These are phyloP conservation scores for Elegia similella DNA, from an alignment of 2,888 invertebrate genomes.

Conservation along the genomic window DNA sequence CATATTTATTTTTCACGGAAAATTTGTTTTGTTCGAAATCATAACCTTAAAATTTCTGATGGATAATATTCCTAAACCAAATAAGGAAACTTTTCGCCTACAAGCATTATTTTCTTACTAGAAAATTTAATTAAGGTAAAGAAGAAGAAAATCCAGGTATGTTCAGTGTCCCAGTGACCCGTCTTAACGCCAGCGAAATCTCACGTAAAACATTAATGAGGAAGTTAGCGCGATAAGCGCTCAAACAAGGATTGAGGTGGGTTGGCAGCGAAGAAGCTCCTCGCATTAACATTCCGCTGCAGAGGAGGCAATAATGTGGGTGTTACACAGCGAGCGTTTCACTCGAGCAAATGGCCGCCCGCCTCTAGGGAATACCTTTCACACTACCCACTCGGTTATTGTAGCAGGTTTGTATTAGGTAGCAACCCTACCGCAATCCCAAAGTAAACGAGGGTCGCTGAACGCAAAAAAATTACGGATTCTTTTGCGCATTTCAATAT, in stretches of 20 bases:
- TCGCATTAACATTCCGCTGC: constrained; percentile 57
- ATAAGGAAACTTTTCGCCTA: too few relatives aligned
- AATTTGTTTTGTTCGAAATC: not conserved
- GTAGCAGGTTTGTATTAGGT: constrained; percentile 37
- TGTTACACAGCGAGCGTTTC: constrained; percentile 55
- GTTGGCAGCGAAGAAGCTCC: constrained; percentile 47
- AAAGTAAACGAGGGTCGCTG: constrained; percentile 32
- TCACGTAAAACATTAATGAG: constrained; percentile 59
- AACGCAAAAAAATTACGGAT: constrained; percentile 25
- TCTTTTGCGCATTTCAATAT: constrained; percentile 24
- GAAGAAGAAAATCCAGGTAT: not conserved
- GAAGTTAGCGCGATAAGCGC: constrained; percentile 53
- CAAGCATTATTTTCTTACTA: not conserved
- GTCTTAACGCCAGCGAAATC: constrained; percentile 34
- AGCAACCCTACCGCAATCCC: constrained; percentile 32
- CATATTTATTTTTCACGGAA: too few relatives aligned
- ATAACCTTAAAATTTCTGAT: too few relatives aligned
- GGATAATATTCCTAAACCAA: too few relatives aligned
- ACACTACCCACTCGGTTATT: constrained; percentile 30
- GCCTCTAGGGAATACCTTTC: constrained; percentile 39
- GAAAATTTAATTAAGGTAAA: not conserved
- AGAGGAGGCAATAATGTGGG: constrained; percentile 59
- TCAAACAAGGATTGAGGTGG: constrained; percentile 54
- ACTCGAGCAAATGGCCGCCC: constrained; percentile 54
- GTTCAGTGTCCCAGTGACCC: not conserved